These are phyloP conservation scores for Notocelia uddmanniana DNA, from an alignment of 2,888 invertebrate genomes.

Conservation along the genomic window DNA sequence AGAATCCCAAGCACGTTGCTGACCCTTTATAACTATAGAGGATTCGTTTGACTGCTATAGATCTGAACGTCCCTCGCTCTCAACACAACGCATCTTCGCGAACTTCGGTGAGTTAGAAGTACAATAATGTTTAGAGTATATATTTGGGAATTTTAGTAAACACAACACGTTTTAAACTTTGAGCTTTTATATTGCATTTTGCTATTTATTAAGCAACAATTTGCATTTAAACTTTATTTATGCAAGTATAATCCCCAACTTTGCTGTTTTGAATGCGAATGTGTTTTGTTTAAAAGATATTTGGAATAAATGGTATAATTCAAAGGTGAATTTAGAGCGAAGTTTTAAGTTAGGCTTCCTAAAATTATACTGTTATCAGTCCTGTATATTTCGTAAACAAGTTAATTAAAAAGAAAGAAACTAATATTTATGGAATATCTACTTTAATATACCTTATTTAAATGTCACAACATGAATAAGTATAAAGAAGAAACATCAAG, in stretches of 20 bases:
- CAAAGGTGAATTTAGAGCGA: conserved; percentile 3
- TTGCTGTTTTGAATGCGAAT: conserved; percentile 28
- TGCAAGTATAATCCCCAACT: conserved; percentile 25
- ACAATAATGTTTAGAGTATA: background rate
- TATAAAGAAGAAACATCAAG: too few relatives aligned
- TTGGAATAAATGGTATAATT: conserved; percentile 3
- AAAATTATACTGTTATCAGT: background rate
- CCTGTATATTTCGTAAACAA: background rate
- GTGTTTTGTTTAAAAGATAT: conserved; percentile 27
- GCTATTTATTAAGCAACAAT: conserved; percentile 24
- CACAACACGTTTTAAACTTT: conserved; percentile 22
- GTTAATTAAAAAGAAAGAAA: background rate
- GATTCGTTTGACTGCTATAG: too few relatives aligned
- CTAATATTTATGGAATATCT: background rate
- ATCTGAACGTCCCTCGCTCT: too few relatives aligned
- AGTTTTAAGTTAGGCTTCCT: background rate
- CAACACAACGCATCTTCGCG: too few relatives aligned
- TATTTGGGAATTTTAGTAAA: conserved; percentile 13
- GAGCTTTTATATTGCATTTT: conserved; percentile 18
- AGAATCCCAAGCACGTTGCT: too few relatives aligned
- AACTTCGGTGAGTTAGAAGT: too few relatives aligned
- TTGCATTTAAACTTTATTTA: conserved; percentile 27
- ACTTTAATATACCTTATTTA: too few relatives aligned
- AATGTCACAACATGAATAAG: too few relatives aligned
- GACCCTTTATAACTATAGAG: too few relatives aligned